A percentile compares a stretch with the other conserved stretches of the same genome.
Conservation (phyloP, 92 coral and sea anemone species). For the Virgularia gustaviana region DNA sequence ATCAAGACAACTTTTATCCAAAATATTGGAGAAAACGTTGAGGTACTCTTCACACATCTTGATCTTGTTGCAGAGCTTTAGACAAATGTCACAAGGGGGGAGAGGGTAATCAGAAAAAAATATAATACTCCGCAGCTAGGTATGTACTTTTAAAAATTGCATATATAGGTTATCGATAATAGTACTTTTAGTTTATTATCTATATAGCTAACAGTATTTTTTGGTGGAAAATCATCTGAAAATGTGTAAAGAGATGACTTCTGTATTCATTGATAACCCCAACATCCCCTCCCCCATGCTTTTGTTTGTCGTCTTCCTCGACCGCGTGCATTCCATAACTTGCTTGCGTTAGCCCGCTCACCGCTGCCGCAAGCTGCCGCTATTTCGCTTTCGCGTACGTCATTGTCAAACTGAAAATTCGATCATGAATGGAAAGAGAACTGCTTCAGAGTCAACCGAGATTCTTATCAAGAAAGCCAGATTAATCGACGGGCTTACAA, state of each 20-base stretch:
- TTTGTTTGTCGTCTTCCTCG: background rate
- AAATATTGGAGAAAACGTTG: conserved; percentile 5
- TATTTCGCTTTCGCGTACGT: conserved; percentile 1
- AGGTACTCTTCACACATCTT: background rate
- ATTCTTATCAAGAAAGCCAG: conserved; percentile 13
- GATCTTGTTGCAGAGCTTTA: conserved; percentile 2
- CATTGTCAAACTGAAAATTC: conserved; percentile 16
- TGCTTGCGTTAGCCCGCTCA: background rate
- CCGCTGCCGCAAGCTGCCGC: background rate
- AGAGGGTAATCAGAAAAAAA: background rate
- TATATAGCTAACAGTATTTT: too few relatives aligned
- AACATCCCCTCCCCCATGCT: background rate
- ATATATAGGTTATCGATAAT: too few relatives aligned
- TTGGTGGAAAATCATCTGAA: too few relatives aligned
- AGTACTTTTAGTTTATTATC: too few relatives aligned
- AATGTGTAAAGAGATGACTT: too few relatives aligned
- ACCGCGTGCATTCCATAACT: background rate
- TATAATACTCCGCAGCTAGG: too few relatives aligned
- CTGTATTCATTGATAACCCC: too few relatives aligned
- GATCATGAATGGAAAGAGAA: conserved; percentile 26
- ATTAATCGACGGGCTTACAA: background rate
- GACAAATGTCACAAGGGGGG: background rate
- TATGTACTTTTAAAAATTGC: too few relatives aligned
- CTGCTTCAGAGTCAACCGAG: conserved; percentile 2
- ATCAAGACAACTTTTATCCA: background rate